phyloP scores from a whole-genome alignment of 2,113 vertebrate species.

The Hylia prasina region DNA sequence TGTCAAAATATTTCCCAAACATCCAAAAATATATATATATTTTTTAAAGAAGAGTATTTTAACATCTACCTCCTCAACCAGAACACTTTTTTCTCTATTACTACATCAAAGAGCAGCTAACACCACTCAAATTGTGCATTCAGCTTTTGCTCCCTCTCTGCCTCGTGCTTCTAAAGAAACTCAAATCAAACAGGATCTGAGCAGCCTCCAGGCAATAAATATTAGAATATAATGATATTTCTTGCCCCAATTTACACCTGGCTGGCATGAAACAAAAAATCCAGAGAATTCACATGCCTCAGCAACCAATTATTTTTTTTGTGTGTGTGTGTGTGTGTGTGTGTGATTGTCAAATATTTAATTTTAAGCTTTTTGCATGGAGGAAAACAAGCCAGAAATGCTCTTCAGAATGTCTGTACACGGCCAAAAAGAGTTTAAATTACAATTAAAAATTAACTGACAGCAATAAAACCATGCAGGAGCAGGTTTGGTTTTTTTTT shows the following conservation, averaged over 20 bases:
- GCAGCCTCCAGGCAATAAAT: background rate
- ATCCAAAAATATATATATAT: constrained; percentile 40
- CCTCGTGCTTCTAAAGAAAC: background rate
- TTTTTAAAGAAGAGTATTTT: background rate
- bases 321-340: no score
- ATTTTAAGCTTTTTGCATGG: background rate
- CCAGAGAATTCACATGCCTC: background rate
- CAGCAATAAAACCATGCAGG: background rate
- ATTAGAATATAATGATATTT: background rate
- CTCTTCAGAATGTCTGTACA: background rate
- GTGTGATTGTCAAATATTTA: constrained; percentile 69
- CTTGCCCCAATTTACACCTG: background rate
- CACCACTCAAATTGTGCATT: background rate
- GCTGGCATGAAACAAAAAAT: background rate
- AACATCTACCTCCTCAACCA: background rate
- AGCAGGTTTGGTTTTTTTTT: background rate
- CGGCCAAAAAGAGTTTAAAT: constrained; percentile 50
- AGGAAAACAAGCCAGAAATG: constrained; percentile 12
- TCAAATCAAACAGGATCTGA: background rate
- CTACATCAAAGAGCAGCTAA: background rate
- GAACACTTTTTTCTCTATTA: background rate
- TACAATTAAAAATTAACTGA: constrained; percentile 33
- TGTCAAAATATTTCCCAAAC: constrained; percentile 42
- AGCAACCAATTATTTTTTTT: background rate
- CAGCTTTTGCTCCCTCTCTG: background rate